Conservation (phyloP, 2,888 invertebrate species). For the Neoascia interrupta region DNA sequence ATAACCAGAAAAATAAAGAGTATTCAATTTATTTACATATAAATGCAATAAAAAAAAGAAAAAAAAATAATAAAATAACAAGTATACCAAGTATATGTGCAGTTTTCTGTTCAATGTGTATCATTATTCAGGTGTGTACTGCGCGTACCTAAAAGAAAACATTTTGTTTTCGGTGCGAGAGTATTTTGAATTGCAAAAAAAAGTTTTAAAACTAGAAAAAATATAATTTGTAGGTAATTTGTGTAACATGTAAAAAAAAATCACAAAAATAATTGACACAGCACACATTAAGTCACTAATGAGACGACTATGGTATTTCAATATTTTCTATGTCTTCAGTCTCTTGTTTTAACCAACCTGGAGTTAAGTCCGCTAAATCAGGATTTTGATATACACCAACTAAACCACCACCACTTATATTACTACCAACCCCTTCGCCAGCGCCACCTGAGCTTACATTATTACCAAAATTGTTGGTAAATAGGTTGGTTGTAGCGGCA, state of each 20-base stretch:
- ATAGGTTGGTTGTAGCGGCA: constrained; percentile 72
- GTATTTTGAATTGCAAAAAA: no score
- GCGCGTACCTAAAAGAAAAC: no score
- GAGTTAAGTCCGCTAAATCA: constrained; percentile 81
- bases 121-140: not conserved
- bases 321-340: constrained; percentile 15
- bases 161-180: not conserved
- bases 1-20: not conserved
- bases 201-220: no score
- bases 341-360: constrained; percentile 79
- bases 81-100: not conserved
- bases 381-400: constrained; percentile 75
- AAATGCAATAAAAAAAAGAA: constrained; percentile 19
- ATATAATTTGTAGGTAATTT: no score
- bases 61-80: not conserved
- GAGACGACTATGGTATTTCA: constrained; percentile 5
- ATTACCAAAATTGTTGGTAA: constrained; percentile 73
- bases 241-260: no score
- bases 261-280: constrained; percentile 15
- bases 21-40: constrained; percentile 24
- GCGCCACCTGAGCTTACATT: constrained; percentile 41
- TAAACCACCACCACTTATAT: constrained; percentile 70
- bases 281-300: constrained; percentile 15
- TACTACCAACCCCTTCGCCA: not conserved
- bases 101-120: no score